phyloP scores from a whole-genome alignment of 2,113 vertebrate genomes.

The Coracopsis vasa region DNA sequence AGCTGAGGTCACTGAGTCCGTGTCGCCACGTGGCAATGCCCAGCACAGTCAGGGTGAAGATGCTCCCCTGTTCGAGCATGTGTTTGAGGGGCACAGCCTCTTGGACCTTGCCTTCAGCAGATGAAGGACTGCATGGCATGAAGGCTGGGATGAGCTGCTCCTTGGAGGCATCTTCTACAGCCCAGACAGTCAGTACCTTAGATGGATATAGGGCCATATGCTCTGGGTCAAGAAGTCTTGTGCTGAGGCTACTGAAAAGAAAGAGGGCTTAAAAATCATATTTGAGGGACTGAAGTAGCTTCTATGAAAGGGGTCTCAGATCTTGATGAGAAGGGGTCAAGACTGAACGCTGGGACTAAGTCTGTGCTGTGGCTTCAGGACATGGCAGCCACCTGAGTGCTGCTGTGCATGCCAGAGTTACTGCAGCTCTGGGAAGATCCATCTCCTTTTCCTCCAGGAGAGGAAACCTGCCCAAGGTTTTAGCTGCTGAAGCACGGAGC shows the following conservation, averaged over 20 bases:
- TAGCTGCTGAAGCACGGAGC: not conserved
- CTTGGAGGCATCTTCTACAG: not conserved
- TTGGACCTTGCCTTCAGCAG: not conserved
- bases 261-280: not conserved
- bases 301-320: not conserved
- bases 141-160: not conserved
- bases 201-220: rapidly evolving
- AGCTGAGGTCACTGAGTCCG: not conserved
- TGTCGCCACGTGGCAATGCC: rapidly evolving
- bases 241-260: not conserved
- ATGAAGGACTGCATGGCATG: rapidly evolving
- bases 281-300: not conserved
- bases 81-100: not conserved
- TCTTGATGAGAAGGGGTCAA: not conserved
- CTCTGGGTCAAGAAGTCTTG: not conserved
- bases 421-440: not conserved
- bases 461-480: not conserved
- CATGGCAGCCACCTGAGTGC: rapidly evolving
- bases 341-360: not conserved
- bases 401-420: not conserved
- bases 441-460: not conserved
- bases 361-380: not conserved
- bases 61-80: not conserved
- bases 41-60: not conserved
- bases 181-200: not conserved